Evolutionary conservation across 2,888 invertebrate genomes (phyloP), one percentile per base, ranked within the genome.

Genomic region (Rotaria sp.): DNA sequence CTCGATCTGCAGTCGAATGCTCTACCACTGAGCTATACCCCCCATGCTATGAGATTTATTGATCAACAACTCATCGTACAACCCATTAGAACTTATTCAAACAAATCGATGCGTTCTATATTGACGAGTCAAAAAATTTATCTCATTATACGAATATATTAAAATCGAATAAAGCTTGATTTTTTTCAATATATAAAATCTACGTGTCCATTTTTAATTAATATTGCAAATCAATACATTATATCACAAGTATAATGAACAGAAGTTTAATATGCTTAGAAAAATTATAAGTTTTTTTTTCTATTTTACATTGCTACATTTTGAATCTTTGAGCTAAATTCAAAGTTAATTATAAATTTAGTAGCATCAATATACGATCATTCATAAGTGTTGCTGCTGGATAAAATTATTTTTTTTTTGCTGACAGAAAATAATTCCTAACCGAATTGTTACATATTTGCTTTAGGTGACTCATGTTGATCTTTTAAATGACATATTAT

Each of bases 1-100:
- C 67, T 67, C 67, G 67, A 67, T 67, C 67, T 67, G 67, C 67
- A 67, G 67, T 67, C 67, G 67, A 67, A 67, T 67, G 67, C 67
- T 67, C 67, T 67, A 67, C 67, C 67, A 35, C 67, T 67, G 67
- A 67, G 67, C 67, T 67, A 67, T 67, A 67, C 35, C 67, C 67
- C 57, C 67, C 67, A 67, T 67, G 67, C 2, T 8, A 38, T 21
- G 35, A 67, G 18, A 38, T 67, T 5, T 67, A 5, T 15, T 18
- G 15, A 30, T 67, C 0, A 21, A 67, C 1, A 67, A 67, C 18
- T 35, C 67, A 38, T 21, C 5, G 1, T 35, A 67, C 8, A n/a
- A 35, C 4, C 15, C 15, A 4, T 21, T 5, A 35, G 15, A 0
- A 67, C 30, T 67, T 67, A 35, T 35, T 67, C 67, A 10, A 30